Evolutionary conservation across 2,113 vertebrate species (phyloP).

Genomic region (Dromas ardeola): DNA sequence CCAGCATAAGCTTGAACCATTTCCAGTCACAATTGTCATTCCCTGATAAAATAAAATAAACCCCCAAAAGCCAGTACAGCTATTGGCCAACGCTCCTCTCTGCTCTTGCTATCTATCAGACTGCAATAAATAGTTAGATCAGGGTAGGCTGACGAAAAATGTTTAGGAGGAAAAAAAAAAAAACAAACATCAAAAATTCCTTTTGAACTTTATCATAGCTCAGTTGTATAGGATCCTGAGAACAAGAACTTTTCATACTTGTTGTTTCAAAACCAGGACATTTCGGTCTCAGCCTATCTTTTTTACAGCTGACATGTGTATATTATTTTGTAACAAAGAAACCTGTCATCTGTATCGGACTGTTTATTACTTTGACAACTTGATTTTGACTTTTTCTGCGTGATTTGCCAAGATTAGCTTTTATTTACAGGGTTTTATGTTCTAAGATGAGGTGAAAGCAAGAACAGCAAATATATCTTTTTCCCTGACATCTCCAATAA

Average conservation of each 20-base stretch:
- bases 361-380: constrained; percentile 58
- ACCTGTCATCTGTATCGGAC: constrained; percentile 27
- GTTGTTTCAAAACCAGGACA: neutral
- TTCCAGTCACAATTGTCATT: neutral
- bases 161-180: neutral
- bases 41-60: neutral
- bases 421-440: constrained; percentile 51
- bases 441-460: constrained; percentile 62
- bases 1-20: neutral
- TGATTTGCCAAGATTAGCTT: constrained; percentile 63
- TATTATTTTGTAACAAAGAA: constrained; percentile 43
- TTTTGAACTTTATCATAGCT: neutral
- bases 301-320: constrained; percentile 8
- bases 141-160: neutral
- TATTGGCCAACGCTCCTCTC: neutral
- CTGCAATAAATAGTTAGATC: neutral
- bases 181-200: neutral
- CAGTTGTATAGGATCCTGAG: neutral
- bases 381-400: constrained; percentile 64
- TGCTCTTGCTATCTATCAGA: neutral
- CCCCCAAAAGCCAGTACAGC: neutral
- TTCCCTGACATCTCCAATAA: constrained; percentile 29
- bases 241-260: neutral
- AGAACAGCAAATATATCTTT: constrained; percentile 64
- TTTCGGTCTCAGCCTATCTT: constrained; percentile 26